Conservation (phyloP, 2,113 vertebrate genomes). For the Macrotus californicus region DNA sequence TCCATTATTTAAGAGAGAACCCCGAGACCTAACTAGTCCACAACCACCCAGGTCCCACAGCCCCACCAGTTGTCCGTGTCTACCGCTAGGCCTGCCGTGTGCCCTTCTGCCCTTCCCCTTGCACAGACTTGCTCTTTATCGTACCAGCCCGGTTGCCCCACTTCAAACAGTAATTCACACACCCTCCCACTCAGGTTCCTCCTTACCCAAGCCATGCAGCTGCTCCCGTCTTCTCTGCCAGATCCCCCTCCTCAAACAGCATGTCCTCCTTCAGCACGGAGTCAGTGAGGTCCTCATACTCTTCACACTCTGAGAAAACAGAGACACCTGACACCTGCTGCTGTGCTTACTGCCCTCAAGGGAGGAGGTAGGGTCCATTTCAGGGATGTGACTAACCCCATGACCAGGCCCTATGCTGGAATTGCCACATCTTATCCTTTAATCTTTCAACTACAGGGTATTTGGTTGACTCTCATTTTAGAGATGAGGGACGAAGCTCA, state of each 20-base stretch:
- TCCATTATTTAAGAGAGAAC: neutral
- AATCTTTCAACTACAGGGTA: neutral
- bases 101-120: neutral
- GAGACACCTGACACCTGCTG: accelerated
- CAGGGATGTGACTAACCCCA: neutral
- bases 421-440: neutral
- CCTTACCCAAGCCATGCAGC: slow-evolving; percentile 81
- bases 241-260: slow-evolving; percentile 11
- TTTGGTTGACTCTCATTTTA: neutral
- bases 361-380: neutral
- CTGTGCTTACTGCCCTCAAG: neutral
- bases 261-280: slow-evolving; percentile 66
- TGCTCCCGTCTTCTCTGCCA: slow-evolving; percentile 71
- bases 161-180: neutral
- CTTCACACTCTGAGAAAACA: slow-evolving; percentile 84
- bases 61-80: neutral
- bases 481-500: neutral
- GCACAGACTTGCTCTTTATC: neutral
- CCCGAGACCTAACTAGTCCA: neutral
- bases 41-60: neutral
- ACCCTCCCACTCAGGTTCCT: accelerated
- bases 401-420: accelerated
- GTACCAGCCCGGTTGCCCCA: accelerated
- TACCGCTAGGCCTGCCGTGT: neutral
- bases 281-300: slow-evolving; percentile 77